phyloP scores from a whole-genome alignment of 2,113 vertebrate species.

The Pampusana beccarii region DNA sequence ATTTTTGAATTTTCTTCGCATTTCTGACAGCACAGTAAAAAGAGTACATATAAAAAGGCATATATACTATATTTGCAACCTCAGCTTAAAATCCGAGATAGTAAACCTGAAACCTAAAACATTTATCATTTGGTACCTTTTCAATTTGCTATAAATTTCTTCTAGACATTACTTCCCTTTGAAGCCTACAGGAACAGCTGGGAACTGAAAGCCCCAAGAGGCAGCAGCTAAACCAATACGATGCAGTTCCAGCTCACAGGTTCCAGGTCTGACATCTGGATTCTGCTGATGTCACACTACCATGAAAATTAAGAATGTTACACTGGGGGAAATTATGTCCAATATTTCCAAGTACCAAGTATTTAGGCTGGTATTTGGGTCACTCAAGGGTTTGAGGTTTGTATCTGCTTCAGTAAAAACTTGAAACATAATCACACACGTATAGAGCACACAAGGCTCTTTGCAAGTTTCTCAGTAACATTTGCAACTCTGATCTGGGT shows the following conservation, averaged over 20 bases:
- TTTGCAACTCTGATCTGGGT: background rate
- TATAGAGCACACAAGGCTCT: background rate
- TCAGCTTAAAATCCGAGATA: background rate
- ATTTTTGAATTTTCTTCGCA: background rate
- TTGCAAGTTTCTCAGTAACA: background rate
- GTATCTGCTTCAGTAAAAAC: background rate
- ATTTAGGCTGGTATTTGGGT: background rate
- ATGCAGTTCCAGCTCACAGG: background rate
- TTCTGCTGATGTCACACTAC: background rate
- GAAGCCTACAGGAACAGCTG: background rate
- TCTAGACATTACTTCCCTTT: background rate
- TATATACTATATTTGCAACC: background rate
- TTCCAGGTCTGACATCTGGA: background rate
- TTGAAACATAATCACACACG: background rate
- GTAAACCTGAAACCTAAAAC: background rate
- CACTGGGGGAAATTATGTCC: background rate
- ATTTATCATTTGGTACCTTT: background rate
- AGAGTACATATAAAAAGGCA: background rate
- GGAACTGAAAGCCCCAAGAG: background rate
- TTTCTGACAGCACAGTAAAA: background rate
- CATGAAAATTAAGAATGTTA: background rate
- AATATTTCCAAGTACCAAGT: background rate
- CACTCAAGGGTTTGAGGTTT: background rate
- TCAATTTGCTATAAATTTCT: background rate
- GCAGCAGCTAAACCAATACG: background rate